Base-by-base conservation (phyloP, 2,113 vertebrate genomes). In the Leptodactylus fuscus region DNA sequence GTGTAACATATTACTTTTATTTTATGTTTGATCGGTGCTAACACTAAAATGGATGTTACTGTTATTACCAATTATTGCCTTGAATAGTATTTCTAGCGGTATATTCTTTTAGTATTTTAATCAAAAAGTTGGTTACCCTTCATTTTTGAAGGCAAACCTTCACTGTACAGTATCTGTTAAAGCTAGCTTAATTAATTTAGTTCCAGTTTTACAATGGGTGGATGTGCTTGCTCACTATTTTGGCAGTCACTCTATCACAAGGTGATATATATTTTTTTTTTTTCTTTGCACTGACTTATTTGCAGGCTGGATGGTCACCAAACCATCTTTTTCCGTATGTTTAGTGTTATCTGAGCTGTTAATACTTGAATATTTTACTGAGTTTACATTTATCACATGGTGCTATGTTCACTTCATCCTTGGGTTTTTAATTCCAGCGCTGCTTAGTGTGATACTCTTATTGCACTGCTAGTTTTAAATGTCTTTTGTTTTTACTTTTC, bases 331-430 rank as follows among this genome's bases (percentile, higher is more conserved):
- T 9, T 49, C 60, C 18, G 41, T 91, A 36, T 89, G 87, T 90
- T 88, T 90, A 89, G 87, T 91, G 87, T 91, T 90, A 89, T 81
- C 84, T 87, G 88, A 87, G 20, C 75, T 85, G 48, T 81, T 12
- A 91, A 94, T 95, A 95, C 95, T 95, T 95, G 94, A 95, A 94
- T 92, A 89, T 94, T 93, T 90, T 92, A 90, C 89, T 91, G 88
- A 88, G 94, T 95, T 95, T 95, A 94, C 94, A 95, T 93, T 92
- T 90, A 88, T 93, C 89, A 87, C 89, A 70, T 81, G 93, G 94
- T 95, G 93, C 92, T 94, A 91, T 90, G 44, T 90, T 92, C 94
- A 34, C 73, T 13, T 24, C 44, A 32, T 49, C 36, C 11, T 55
- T 94, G 91, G 92, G 94, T 88, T 90, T 76, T 22, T 49, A 88